Percentiles rank a stretch among this genome's conserved stretches.
phyloP scores from a whole-genome alignment of 2,113 vertebrate genomes.

The Callionymus lyra region DNA sequence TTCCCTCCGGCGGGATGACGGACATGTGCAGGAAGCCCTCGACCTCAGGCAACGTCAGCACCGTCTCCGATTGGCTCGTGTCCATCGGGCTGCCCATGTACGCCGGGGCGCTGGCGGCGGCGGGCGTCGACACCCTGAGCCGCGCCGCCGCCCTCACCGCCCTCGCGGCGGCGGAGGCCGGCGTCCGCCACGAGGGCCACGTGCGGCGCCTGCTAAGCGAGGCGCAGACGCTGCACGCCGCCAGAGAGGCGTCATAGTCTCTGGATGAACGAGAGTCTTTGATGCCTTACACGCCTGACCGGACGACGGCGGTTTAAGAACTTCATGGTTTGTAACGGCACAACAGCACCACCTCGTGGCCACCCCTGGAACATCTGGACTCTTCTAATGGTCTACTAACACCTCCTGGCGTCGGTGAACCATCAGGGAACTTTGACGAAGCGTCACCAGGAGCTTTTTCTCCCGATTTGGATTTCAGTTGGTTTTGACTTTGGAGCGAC shows the following conservation, averaged over 20 bases:
- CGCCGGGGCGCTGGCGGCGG: slow-evolving; percentile 64
- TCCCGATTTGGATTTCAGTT: too few species aligned
- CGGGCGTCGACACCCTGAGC: slow-evolving; percentile 76
- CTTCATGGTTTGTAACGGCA: not conserved
- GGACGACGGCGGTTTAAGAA: slow-evolving; percentile 5
- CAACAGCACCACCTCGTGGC: not conserved
- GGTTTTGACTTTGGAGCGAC: not conserved
- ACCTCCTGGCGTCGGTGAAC: too few species aligned
- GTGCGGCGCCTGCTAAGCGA: slow-evolving; percentile 78
- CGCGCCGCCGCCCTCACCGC: slow-evolving; percentile 80
- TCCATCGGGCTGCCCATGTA: slow-evolving; percentile 94
- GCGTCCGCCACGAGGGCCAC: slow-evolving; percentile 82
- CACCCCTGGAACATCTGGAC: too few species aligned
- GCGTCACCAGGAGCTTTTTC: too few species aligned
- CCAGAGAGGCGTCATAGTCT: slow-evolving; percentile 23
- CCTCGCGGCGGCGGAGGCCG: slow-evolving; percentile 74
- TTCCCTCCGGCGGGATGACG: slow-evolving; percentile 86
- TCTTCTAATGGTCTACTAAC: too few species aligned
- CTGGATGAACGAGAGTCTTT: slow-evolving; percentile 16
- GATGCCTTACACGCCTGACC: slow-evolving; percentile 48
- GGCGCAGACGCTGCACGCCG: slow-evolving; percentile 70
- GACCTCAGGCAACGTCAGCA: slow-evolving; percentile 70
- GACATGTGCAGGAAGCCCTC: slow-evolving; percentile 85
- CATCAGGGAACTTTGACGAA: too few species aligned
- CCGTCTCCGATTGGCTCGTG: slow-evolving; percentile 83